Conservation (phyloP, 2,888 invertebrate genomes). For the Danaus chrysippus region DNA sequence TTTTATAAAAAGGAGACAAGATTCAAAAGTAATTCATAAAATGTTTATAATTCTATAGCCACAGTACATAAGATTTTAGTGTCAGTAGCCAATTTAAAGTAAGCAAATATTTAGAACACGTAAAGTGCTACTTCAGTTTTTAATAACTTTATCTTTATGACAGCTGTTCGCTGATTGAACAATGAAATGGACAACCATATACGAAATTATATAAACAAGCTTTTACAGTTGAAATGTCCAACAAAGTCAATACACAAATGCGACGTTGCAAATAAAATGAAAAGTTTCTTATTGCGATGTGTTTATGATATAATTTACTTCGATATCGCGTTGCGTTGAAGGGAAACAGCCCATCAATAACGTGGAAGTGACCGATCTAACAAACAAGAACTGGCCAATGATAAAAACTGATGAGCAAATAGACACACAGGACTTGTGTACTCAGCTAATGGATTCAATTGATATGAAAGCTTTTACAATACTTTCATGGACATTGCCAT, state of each 20-base stretch:
- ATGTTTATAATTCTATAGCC: too few species aligned
- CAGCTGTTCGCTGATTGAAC: constrained; percentile 18
- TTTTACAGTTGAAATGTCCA: constrained; percentile 33
- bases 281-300: constrained; percentile 32
- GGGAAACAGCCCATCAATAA: constrained; percentile 73
- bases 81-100: background rate
- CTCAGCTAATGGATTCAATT: constrained; percentile 79
- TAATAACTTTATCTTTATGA: constrained; percentile 14
- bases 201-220: constrained; percentile 38
- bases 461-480: constrained; percentile 79
- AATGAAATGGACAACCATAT: constrained; percentile 31
- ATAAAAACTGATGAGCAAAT: constrained; percentile 79
- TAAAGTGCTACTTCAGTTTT: constrained; percentile 14
- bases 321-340: constrained; percentile 47
- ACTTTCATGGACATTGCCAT: constrained; percentile 58
- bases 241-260: constrained; percentile 28
- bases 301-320: constrained; percentile 33
- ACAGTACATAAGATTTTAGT: too few species aligned
- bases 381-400: constrained; percentile 75
- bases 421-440: constrained; percentile 74
- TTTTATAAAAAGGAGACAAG: too few species aligned
- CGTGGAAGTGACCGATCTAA: constrained; percentile 73
- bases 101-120: constrained; percentile 1
- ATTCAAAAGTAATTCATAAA: too few species aligned
- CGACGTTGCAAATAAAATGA: constrained; percentile 27